Conservation (phyloP, 1,140 invertebrate species). For the Ephestia elutella region DNA sequence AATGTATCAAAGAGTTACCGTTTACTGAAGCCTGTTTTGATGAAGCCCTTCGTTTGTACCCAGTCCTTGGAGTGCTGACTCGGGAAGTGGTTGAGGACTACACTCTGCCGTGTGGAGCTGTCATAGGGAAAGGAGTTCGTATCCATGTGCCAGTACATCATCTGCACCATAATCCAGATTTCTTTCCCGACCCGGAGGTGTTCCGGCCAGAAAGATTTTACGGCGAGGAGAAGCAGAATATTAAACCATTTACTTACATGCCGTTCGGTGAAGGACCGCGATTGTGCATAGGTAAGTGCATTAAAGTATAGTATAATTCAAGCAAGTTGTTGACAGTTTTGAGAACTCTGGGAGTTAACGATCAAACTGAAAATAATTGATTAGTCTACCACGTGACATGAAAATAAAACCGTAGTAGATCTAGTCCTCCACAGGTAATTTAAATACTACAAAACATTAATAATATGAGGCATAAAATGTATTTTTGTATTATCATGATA, state of each 20-base stretch:
- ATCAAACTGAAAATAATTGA: too few species aligned
- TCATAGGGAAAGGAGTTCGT: conserved; percentile 34
- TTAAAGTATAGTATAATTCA: too few species aligned
- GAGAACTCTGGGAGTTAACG: background rate
- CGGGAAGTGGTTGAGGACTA: conserved; percentile 39
- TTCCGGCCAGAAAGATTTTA: conserved; percentile 81
- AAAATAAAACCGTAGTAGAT: too few species aligned
- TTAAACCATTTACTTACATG: conserved; percentile 27
- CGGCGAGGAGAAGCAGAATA: conserved; percentile 35
- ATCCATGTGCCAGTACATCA: conserved; percentile 44
- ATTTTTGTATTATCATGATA: too few species aligned
- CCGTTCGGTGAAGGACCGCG: conserved; percentile 34
- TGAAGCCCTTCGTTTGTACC: conserved; percentile 37
- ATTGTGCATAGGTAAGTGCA: conserved; percentile 26
- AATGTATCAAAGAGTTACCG: conserved; percentile 54
- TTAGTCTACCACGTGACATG: too few species aligned
- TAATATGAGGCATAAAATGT: too few species aligned
- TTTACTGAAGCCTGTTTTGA: conserved; percentile 30
- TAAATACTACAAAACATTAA: too few species aligned
- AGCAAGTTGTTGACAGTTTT: too few species aligned
- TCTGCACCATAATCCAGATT: conserved; percentile 62
- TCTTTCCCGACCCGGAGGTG: conserved; percentile 76
- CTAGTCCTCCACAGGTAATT: too few species aligned
- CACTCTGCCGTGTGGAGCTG: conserved; percentile 36
- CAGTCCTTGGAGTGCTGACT: conserved; percentile 23